phyloP scores from a whole-genome alignment of 1,140 invertebrate species.

The Neelides sp. region DNA sequence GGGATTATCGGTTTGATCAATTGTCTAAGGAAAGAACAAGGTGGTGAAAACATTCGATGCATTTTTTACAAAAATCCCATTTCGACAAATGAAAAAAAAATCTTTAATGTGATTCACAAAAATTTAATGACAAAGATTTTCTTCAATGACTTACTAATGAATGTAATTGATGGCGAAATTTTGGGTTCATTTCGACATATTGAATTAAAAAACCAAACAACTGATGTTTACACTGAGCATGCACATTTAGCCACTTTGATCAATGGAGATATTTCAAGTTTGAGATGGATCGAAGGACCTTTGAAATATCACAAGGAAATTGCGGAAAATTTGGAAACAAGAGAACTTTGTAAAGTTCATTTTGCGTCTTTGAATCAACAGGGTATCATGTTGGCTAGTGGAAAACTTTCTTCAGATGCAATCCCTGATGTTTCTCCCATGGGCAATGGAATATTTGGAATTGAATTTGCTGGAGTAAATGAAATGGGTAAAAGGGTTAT shows the following conservation, averaged over 20 bases:
- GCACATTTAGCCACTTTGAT: conserved; percentile 62
- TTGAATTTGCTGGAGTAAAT: conserved; percentile 53
- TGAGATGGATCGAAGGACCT: conserved; percentile 62
- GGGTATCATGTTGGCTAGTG: conserved; percentile 64
- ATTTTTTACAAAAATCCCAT: not conserved
- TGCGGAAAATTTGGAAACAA: conserved; percentile 28
- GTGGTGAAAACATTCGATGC: not conserved
- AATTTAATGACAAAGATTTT: conserved; percentile 39
- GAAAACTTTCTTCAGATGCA: conserved; percentile 70
- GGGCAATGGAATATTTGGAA: conserved; percentile 42
- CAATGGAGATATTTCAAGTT: conserved; percentile 68
- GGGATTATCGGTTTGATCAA: too few relatives aligned
- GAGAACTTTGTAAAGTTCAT: conserved; percentile 41
- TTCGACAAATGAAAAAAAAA: not conserved
- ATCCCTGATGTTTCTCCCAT: conserved; percentile 69
- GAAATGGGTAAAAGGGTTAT: conserved; percentile 48
- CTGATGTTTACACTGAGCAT: conserved; percentile 42
- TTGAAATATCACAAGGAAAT: conserved; percentile 43
- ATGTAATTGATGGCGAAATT: conserved; percentile 51
- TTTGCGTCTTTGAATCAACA: conserved; percentile 61
- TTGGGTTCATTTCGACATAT: conserved; percentile 68
- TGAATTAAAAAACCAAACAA: conserved; percentile 42
- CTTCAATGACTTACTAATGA: conserved; percentile 62
- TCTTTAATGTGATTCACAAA: conserved; percentile 46
- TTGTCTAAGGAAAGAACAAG: conserved; percentile 44